These are phyloP conservation scores for Drosophila cognata DNA, from an alignment of 2,888 invertebrate genomes.

Conservation along the genomic window DNA sequence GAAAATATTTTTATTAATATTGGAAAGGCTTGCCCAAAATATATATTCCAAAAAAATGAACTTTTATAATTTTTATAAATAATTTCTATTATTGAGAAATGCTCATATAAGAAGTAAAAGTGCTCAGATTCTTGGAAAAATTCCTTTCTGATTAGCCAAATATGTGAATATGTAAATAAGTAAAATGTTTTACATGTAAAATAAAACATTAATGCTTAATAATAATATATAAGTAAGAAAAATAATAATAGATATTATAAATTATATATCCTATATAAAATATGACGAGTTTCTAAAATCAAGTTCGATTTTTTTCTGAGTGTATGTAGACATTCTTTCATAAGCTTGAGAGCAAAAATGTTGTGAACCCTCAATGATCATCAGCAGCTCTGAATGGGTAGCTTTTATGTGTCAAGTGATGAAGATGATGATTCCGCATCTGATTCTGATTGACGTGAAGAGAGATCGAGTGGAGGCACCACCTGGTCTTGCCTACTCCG, in stretches of 20 bases:
- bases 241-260: too few relatives aligned
- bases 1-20: not conserved
- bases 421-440: slow-evolving; percentile 15
- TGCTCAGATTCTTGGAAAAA: not conserved
- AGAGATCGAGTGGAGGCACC: slow-evolving; percentile 1
- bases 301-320: not conserved
- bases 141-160: not conserved
- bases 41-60: not conserved
- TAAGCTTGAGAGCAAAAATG: slow-evolving; percentile 2
- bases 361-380: slow-evolving; percentile 5
- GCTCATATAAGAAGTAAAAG: too few relatives aligned
- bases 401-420: slow-evolving; percentile 47
- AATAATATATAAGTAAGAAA: not conserved
- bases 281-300: too few relatives aligned
- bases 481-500: slow-evolving; percentile 29
- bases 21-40: not conserved
- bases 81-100: not conserved
- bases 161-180: too few relatives aligned
- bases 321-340: not conserved
- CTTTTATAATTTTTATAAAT: not conserved
- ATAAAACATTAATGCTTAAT: not conserved
- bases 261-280: too few relatives aligned
- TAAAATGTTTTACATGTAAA: too few relatives aligned
- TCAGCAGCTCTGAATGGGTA: not conserved
- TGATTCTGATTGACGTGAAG: slow-evolving; percentile 24